Evolutionary conservation across 2,888 invertebrate genomes (phyloP), one percentile per base, ranked within the genome.

Genomic region (Agrotis puta): DNA sequence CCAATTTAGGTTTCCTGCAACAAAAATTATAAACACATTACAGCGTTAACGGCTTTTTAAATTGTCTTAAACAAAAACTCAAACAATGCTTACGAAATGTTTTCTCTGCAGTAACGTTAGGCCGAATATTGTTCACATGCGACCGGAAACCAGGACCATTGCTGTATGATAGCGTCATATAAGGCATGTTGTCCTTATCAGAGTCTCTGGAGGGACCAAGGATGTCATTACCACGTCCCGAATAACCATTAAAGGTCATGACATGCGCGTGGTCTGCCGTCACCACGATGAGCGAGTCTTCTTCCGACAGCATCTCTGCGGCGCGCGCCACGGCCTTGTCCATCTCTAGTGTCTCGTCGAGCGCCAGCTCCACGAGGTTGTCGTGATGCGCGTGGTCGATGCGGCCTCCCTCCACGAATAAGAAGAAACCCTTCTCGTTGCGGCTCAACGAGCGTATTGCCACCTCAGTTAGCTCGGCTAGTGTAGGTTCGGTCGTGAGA

Each of bases 211-310:
- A 72, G 2, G 74, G 59, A 0, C 82, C 82, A 13, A 91, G 87
- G 50, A 94, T 91, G 70, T 89, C 88, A 39, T 81, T 76, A 4
- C 94, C 94, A 4, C 97, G 94, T n/a, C 90, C 89, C 5, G 97
- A 95, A 90, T 98, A 98, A 0, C 98, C 98, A 61, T 96, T 96
- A 82, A 97, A 95, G 33, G 96, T 93, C 96, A 98, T 97, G 0
- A 97, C 97, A 89, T 98, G 98, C 0, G 97, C 96, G 90, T 98
- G 98, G 92, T 98, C 98, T 0, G 98, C 96, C 0, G 98, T 98
- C 14, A 98, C 98, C 47, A 98, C 97, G 24, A 98, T 96, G 50
- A 98, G 93, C 0, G 98, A 98, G 74, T 98, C 90, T 6, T 87
- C 83, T 59, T 85, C 86, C 3, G 84, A 61, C 45, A 68, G 33